Evolutionary conservation across 2,888 invertebrate genomes (phyloP).

Genomic region (Xestia ashworthii): DNA sequence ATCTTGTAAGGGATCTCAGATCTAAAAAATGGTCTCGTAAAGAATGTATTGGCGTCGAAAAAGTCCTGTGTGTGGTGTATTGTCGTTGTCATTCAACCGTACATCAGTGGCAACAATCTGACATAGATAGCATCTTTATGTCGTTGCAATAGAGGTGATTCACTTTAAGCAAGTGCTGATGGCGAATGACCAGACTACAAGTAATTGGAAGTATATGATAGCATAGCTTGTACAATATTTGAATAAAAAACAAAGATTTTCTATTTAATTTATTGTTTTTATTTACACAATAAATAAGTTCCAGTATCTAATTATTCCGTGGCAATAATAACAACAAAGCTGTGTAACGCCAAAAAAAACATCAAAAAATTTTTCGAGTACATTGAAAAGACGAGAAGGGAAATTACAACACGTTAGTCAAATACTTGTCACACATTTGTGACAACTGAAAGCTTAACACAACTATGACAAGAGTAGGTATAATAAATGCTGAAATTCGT

Average conservation of each 20-base stretch:
- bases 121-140: neutral
- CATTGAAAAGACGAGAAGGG: constrained; percentile 19
- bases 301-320: constrained; percentile 61
- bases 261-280: constrained; percentile 75
- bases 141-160: neutral
- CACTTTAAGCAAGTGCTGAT: neutral
- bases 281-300: constrained; percentile 82
- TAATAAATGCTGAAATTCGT: neutral
- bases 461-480: constrained; percentile 20
- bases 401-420: constrained; percentile 26
- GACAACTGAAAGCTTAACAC: neutral
- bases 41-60: constrained; percentile 11
- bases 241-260: constrained; percentile 57
- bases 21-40: constrained; percentile 20
- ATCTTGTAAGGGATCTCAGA: neutral
- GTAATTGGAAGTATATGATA: neutral
- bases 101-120: neutral
- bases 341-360: constrained; percentile 50
- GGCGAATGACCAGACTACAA: neutral
- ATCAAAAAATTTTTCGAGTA: constrained; percentile 45
- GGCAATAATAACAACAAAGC: constrained; percentile 64
- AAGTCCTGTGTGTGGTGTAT: neutral
- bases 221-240: neutral
- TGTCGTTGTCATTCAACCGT: neutral
- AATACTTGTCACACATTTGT: constrained; percentile 15